A percentile compares a stretch with the other conserved stretches of the same genome.
These are phyloP conservation scores for Drosophila sechellia DNA, from an alignment of 1,140 invertebrate species.

Conservation along the genomic window DNA sequence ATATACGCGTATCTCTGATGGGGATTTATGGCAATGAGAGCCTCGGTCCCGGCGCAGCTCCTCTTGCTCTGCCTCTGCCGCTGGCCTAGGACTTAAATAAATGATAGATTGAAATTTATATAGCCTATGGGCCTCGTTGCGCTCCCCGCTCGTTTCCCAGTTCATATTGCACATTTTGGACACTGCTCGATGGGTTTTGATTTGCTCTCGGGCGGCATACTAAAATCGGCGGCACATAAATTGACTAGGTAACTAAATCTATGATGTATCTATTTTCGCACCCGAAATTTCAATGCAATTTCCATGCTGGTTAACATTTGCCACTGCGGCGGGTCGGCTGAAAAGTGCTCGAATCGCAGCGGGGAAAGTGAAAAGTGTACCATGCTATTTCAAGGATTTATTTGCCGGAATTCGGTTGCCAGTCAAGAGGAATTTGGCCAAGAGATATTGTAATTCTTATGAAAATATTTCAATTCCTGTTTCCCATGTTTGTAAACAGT, in stretches of 20 bases:
- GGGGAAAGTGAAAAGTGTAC: constrained; percentile 23
- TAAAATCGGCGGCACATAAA: constrained; percentile 60
- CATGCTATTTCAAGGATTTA: constrained; percentile 10
- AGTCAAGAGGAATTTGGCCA: constrained; percentile 21
- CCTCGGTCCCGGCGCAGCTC: constrained; percentile 33
- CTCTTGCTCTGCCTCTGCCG: constrained; percentile 1
- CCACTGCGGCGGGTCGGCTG: constrained; percentile 5
- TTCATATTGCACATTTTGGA: constrained; percentile 63
- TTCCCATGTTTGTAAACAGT: constrained; percentile 41
- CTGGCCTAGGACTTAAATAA: constrained; percentile 80
- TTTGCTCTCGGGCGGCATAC: constrained; percentile 19
- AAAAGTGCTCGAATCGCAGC: not conserved
- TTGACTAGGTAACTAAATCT: constrained; percentile 63
- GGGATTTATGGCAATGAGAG: constrained; percentile 74
- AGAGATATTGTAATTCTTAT: constrained; percentile 38
- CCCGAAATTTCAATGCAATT: constrained; percentile 11
- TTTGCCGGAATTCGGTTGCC: not conserved
- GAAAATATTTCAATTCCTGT: constrained; percentile 45
- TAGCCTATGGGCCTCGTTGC: constrained; percentile 49
- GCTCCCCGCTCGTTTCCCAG: constrained; percentile 5
- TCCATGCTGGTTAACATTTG: constrained; percentile 26
- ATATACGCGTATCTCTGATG: constrained; percentile 82
- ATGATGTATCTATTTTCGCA: constrained; percentile 44
- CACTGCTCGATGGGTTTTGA: constrained; percentile 54
- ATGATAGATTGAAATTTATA: constrained; percentile 83